phyloP scores from a whole-genome alignment of 2,113 vertebrate genomes.

The Tragelaphus scriptus region DNA sequence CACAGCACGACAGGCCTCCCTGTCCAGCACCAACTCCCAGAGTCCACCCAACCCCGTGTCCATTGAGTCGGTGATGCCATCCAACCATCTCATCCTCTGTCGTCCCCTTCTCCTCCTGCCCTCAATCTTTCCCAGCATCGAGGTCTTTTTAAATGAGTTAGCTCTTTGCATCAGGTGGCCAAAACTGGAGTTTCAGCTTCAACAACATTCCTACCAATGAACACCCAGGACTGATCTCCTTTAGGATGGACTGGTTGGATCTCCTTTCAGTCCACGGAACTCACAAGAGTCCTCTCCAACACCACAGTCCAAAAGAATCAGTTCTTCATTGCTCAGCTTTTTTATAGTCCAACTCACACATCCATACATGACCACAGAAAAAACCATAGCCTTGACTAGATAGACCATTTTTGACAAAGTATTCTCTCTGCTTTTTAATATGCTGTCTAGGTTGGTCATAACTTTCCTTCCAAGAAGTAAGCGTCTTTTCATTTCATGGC shows the following conservation, averaged over 20 bases:
- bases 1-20: neutral
- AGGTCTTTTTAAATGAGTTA: neutral
- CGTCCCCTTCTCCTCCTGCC: neutral
- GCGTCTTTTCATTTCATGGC: too few relatives aligned
- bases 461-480: too few relatives aligned
- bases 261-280: neutral
- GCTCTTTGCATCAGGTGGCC: neutral
- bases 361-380: neutral
- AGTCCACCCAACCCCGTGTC: neutral
- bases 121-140: neutral
- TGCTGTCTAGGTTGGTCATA: too few relatives aligned
- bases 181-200: neutral
- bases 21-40: neutral
- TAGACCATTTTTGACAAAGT: too few relatives aligned
- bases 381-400: neutral
- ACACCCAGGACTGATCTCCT: neutral
- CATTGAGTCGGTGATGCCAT: neutral
- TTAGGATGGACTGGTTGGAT: neutral
- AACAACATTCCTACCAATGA: neutral
- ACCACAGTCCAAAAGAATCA: neutral
- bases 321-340: neutral
- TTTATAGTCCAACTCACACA: neutral
- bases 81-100: neutral
- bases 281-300: neutral
- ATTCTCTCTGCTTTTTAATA: too few relatives aligned